These are phyloP conservation scores for Furnarius figulus DNA, from an alignment of 2,113 vertebrate species.

Conservation along the genomic window DNA sequence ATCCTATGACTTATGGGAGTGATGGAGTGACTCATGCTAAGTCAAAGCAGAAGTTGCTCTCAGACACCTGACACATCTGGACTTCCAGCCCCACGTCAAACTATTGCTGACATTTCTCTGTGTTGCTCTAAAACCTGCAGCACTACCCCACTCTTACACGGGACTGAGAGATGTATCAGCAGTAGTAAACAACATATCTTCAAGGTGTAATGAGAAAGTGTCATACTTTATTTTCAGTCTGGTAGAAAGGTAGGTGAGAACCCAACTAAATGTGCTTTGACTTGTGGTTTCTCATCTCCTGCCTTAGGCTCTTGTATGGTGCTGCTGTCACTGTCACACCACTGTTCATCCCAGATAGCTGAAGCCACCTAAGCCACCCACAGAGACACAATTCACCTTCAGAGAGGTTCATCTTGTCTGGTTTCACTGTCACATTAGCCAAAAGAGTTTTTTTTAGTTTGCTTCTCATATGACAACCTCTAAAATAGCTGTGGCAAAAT, in stretches of 20 bases:
- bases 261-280: not conserved
- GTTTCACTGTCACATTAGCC: not conserved
- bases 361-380: not conserved
- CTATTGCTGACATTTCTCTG: not conserved
- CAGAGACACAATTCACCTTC: not conserved
- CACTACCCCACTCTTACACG: not conserved
- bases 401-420: not conserved
- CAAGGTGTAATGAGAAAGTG: not conserved
- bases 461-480: constrained; percentile 33
- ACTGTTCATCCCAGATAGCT: not conserved
- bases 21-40: not conserved
- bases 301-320: not conserved
- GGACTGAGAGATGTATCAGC: not conserved
- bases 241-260: not conserved
- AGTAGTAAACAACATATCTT: not conserved
- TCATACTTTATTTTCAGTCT: not conserved
- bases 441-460: not conserved
- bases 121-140: not conserved
- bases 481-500: constrained; percentile 23
- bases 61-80: constrained; percentile 21
- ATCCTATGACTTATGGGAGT: not conserved
- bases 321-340: not conserved
- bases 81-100: not conserved
- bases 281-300: not conserved
- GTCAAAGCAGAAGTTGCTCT: not conserved